phyloP scores from a whole-genome alignment of 2,113 vertebrate species.

The Neotoma lepida region DNA sequence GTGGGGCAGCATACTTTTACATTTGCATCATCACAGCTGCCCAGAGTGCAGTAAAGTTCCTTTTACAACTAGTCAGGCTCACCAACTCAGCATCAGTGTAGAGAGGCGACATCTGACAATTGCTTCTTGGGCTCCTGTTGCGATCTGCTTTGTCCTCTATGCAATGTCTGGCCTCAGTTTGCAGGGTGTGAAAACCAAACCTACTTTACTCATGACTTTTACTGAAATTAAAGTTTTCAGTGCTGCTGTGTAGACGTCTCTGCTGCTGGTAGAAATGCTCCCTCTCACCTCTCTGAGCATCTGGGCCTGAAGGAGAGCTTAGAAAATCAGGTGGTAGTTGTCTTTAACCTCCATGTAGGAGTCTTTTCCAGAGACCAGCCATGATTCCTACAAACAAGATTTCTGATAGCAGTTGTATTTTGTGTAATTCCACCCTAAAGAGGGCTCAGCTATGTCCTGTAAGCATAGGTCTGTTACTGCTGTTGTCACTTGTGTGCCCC shows the following conservation, averaged over 20 bases:
- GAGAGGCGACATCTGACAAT: not conserved
- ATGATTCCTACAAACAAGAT: not conserved
- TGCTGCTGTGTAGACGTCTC: not conserved
- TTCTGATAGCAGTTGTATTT: not conserved
- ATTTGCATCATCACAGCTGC: not conserved
- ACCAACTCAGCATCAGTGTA: not conserved
- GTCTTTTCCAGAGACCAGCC: not conserved
- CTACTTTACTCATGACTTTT: constrained; percentile 53
- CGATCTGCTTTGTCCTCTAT: not conserved
- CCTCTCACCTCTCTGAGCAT: not conserved
- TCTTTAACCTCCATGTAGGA: not conserved
- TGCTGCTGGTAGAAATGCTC: constrained; percentile 4
- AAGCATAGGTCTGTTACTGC: not conserved
- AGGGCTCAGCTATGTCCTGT: not conserved
- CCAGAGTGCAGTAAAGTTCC: not conserved
- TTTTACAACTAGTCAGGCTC: not conserved
- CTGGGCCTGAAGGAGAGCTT: not conserved
- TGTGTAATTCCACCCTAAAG: not conserved
- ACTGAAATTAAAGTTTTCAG: constrained; percentile 27
- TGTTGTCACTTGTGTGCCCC: not conserved
- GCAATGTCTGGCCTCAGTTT: constrained; percentile 44
- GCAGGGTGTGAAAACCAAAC: constrained; percentile 44
- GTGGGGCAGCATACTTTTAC: not conserved
- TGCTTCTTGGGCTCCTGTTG: not conserved
- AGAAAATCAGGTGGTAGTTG: not conserved